These are phyloP conservation scores for Mastacembelus armatus DNA, from an alignment of 2,797 vertebrate genomes.

Conservation along the genomic window DNA sequence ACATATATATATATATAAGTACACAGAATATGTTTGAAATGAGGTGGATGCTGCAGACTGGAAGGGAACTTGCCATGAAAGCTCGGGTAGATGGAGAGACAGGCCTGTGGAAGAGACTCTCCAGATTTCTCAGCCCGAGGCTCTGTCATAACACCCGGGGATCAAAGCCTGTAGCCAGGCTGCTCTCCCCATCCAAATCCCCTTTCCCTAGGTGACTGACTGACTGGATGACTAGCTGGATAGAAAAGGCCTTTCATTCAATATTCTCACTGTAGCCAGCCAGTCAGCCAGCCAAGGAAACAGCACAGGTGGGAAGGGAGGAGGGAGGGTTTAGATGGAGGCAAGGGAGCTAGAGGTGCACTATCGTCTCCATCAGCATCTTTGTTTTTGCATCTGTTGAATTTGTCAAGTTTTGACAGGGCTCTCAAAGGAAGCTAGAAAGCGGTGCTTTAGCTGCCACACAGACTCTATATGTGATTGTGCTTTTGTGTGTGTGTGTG, in stretches of 20 bases:
- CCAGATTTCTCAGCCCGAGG: conserved; percentile 78
- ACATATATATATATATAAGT: conserved; percentile 15
- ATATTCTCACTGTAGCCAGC: conserved; percentile 84
- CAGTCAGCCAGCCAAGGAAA: conserved; percentile 64
- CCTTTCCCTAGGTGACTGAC: conserved; percentile 68
- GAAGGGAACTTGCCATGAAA: conserved; percentile 58
- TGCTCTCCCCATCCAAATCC: conserved; percentile 70
- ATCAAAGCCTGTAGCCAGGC: conserved; percentile 82
- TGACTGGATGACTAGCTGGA: conserved; percentile 63
- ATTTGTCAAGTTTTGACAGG: conserved; percentile 69
- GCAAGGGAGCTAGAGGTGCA: conserved; percentile 47
- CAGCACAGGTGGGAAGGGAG: conserved; percentile 66
- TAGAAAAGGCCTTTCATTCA: conserved; percentile 81
- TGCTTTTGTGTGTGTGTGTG: conserved; percentile 12
- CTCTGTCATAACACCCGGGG: conserved; percentile 85
- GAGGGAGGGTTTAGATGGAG: conserved; percentile 25
- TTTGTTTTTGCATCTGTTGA: conserved; percentile 74
- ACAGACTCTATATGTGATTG: conserved; percentile 12
- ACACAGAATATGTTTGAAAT: conserved; percentile 55
- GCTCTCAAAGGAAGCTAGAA: conserved; percentile 58
- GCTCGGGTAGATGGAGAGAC: conserved; percentile 50
- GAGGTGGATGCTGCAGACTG: conserved; percentile 50
- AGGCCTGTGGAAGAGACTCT: conserved; percentile 68
- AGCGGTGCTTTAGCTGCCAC: conserved; percentile 45
- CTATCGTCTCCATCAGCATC: conserved; percentile 62